These are phyloP conservation scores for Galaxea fascicularis DNA, from an alignment of 92 coral and sea anemone species.

Conservation along the genomic window DNA sequence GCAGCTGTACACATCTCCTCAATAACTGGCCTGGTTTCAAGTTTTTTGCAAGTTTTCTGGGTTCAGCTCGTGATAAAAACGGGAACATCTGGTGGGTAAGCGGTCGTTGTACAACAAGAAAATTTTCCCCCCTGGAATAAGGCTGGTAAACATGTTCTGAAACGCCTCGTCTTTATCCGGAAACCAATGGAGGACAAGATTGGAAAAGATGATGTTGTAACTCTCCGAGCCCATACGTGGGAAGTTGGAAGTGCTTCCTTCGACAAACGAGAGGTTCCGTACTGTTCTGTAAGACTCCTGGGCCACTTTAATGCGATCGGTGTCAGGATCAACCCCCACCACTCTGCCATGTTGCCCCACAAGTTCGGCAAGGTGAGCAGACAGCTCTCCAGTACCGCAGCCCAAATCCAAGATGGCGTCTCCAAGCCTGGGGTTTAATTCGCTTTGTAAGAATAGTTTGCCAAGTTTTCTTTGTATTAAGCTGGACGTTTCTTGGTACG, in stretches of 20 bases:
- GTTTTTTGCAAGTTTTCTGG: not conserved
- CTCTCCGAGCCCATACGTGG: not conserved
- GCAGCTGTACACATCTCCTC: conserved; percentile 3
- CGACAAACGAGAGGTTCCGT: conserved; percentile 30
- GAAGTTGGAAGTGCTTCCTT: conserved; percentile 13
- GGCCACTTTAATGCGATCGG: conserved; percentile 25
- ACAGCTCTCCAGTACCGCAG: conserved; percentile 55
- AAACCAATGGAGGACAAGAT: conserved; percentile 28
- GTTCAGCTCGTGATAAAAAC: conserved; percentile 10
- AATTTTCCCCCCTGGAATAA: conserved; percentile 12
- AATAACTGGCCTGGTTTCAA: not conserved
- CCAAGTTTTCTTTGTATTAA: not conserved
- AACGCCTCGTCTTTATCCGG: conserved; percentile 26
- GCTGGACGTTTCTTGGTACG: not conserved
- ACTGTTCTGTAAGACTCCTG: not conserved
- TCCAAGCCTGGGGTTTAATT: not conserved
- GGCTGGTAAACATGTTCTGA: conserved; percentile 18
- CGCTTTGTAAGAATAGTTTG: not conserved
- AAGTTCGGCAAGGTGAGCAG: conserved; percentile 21
- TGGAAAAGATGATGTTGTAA: not conserved
- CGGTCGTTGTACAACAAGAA: not conserved
- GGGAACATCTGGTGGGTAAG: not conserved
- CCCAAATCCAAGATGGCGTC: conserved; percentile 47
- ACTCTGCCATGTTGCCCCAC: conserved; percentile 32
- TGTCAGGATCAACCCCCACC: conserved; percentile 44